Evolutionary conservation across 2,113 vertebrate genomes (phyloP), one percentile per base, ranked within the genome.

Genomic region (Pachycephala philippinensis): DNA sequence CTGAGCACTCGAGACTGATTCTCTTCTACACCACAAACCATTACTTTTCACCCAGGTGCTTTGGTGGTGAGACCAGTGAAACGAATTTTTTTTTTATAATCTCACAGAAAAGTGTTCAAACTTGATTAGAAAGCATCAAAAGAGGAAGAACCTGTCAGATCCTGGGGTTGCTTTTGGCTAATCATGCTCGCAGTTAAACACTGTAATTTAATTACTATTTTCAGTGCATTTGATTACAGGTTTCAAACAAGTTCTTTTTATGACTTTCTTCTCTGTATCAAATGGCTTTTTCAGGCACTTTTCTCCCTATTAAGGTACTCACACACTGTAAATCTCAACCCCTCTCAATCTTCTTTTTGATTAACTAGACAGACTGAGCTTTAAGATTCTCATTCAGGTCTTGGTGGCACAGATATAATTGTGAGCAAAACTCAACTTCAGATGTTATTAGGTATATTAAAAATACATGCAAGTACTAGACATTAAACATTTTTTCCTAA

Each of bases 341-440:
- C 69, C 69, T 75, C 65, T 91, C 81, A 65, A 45, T 87, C 91
- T 84, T 89, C 88, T 89, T 89, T 95, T 94, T 89, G 80, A 95
- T 91, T 95, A 96, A 94, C 72, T 71, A 92, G 69, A 95, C 87
- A 94, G 87, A n/a, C 83, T 52, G 84, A 95, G 89, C 77, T 92
- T 71, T 82, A 81, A 86, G 88, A 83, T 84, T 94, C 75, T 84
- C 64, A 64, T 80, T 86, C 93, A 66, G 92, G 93, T 87, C 88
- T 78, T 94, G 90, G 88, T 89, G 89, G 83, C 90, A 96, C 15
- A 71, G 92, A 80, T 90, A 84, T 95, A 97, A 97, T 90, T 93
- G 96, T 87, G 90, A 93, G 92, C 93, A 97, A 96, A 97, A 97
- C 90, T 96, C 94, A 93, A 68, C 93, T 83, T 96, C 95, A 94